Evolutionary conservation across 2,888 invertebrate genomes (phyloP).

Genomic region (Diachrysia chrysitis): DNA sequence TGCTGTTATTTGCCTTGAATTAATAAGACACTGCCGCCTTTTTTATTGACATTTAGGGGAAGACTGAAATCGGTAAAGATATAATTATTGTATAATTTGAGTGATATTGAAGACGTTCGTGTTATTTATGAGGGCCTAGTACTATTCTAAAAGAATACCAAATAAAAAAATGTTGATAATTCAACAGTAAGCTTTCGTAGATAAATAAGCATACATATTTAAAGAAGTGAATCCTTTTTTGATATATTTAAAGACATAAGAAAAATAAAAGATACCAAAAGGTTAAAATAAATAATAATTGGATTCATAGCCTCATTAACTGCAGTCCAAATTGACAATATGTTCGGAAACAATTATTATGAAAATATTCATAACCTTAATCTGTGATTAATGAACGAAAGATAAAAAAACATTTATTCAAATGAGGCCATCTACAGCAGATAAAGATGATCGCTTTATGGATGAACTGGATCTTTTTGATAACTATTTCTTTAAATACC

Average conservation of each 20-base stretch:
- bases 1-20: slow-evolving; percentile 71
- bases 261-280: neutral
- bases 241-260: too few relatives aligned
- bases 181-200: too few relatives aligned
- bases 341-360: neutral
- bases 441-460: neutral
- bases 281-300: neutral
- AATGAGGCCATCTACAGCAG: neutral
- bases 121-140: neutral
- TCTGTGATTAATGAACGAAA: neutral
- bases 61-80: neutral
- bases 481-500: neutral
- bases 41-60: slow-evolving; percentile 39
- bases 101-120: neutral
- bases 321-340: neutral
- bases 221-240: too few relatives aligned
- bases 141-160: too few relatives aligned
- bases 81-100: neutral
- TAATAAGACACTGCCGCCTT: slow-evolving; percentile 36
- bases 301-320: neutral
- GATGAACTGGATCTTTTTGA: slow-evolving; percentile 2
- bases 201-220: too few relatives aligned
- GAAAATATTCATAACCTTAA: neutral
- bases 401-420: neutral
- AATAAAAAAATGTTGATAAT: too few relatives aligned